phyloP scores from a whole-genome alignment of 2,113 vertebrate genomes.

The Megaceryle maxima region DNA sequence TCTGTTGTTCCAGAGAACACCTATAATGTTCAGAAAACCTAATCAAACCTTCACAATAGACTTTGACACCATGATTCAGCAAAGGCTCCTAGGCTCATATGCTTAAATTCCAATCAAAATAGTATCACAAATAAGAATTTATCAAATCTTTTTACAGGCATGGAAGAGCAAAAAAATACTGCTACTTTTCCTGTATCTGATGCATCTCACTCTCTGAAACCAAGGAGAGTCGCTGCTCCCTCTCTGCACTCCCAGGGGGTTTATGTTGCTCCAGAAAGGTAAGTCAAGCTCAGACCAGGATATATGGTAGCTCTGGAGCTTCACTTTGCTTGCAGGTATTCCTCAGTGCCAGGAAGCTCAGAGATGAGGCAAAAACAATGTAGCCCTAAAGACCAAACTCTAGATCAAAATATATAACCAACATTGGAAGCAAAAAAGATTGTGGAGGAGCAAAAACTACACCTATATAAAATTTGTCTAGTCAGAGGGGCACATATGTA shows the following conservation, averaged over 20 bases:
- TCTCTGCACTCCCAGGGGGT: not conserved
- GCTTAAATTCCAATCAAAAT: not conserved
- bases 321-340: not conserved
- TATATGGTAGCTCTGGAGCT: not conserved
- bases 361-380: not conserved
- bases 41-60: not conserved
- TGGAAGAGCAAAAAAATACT: not conserved
- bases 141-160: not conserved
- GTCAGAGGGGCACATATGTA: accelerated
- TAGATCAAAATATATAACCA: not conserved
- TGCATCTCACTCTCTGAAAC: not conserved
- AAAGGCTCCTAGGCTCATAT: not conserved
- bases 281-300: not conserved
- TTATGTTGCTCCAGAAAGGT: not conserved
- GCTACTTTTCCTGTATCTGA: not conserved
- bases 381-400: not conserved
- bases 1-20: not conserved
- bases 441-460: not conserved
- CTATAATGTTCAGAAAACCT: not conserved
- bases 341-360: not conserved
- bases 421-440: not conserved
- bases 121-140: not conserved
- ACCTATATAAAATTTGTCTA: not conserved
- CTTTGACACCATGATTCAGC: not conserved
- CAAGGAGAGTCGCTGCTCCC: not conserved